Evolutionary conservation across 2,888 invertebrate species (phyloP).

Genomic region (Doris montereyensis): DNA sequence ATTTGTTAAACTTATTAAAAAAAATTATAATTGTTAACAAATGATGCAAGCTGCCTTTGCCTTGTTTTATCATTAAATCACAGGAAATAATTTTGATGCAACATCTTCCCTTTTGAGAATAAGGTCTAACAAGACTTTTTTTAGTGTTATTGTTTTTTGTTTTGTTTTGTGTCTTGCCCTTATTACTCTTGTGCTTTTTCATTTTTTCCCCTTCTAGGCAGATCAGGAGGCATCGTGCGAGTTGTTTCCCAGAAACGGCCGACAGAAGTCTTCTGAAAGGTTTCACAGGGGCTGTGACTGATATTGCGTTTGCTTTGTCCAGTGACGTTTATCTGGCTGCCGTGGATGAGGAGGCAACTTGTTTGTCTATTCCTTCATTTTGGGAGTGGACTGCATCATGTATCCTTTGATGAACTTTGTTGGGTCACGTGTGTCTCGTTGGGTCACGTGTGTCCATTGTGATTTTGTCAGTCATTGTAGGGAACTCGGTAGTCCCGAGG

Average conservation of each 20-base stretch:
- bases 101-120: too few relatives aligned
- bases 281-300: constrained; percentile 89
- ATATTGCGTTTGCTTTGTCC: constrained; percentile 91
- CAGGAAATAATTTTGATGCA: too few relatives aligned
- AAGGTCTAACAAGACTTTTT: too few relatives aligned
- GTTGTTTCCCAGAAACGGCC: constrained; percentile 86
- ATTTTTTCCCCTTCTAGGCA: constrained; percentile 57
- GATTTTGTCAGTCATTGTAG: too few relatives aligned
- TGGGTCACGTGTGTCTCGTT: background rate
- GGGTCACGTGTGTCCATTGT: background rate
- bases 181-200: background rate
- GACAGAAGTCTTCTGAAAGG: constrained; percentile 88
- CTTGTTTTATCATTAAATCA: too few relatives aligned
- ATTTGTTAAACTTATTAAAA: too few relatives aligned
- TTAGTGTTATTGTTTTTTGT: too few relatives aligned
- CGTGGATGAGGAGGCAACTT: constrained; percentile 89
- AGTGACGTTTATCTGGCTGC: constrained; percentile 85
- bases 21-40: too few relatives aligned
- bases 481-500: too few relatives aligned
- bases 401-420: constrained; percentile 61
- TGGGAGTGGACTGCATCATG: constrained; percentile 64
- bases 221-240: constrained; percentile 80
- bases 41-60: too few relatives aligned
- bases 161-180: too few relatives aligned
- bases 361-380: constrained; percentile 77